Evolutionary conservation across 2,797 vertebrate species (phyloP), one percentile per base, ranked within the genome.

Genomic region (Crenuchus spilurus): DNA sequence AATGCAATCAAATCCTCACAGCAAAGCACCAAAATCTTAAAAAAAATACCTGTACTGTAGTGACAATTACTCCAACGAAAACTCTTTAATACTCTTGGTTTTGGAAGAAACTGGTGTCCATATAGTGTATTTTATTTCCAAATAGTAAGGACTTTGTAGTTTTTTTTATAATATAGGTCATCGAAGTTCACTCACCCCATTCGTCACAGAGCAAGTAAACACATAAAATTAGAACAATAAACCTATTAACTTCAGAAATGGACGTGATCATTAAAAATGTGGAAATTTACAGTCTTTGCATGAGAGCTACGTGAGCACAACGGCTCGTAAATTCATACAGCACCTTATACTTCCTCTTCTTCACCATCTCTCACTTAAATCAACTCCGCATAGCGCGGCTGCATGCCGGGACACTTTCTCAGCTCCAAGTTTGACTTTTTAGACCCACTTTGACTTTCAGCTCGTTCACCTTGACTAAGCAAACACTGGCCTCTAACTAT

Each of bases 371-470:
- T 61, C 52, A 70, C 20, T 71, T 60, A 46, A 75, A 73, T 61
- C 35, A 14, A 44, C 33, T 63, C 55, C 55, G 18, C 31, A 55
- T 68, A 68, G 57, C 9, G 9, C 26, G 10, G 20, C 65, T 70
- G 33, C 71, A 46, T 33, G 57, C 57, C 7, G 13, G 26, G 48
- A 42, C 8, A 41, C 46, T 49, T 41, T 46, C 18, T 46, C 2
- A 54, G 48, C 44, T 72, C 13, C 49, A 5, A 46, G 35, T 63
- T 18, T 10, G 51, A 69, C 55, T 63, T 73, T 69, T 42, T 52
- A 49, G 55, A 71, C 62, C 60, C 55, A 51, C 33, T 22, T 72
- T 64, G 79, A 72, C 79, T 77, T 77, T 81, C 55, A 77, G 62
- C 62, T 30, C 0, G 48, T 52, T 77, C 67, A 75, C 72, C 75